Evolutionary conservation across 2,113 vertebrate genomes (phyloP).

Genomic region (Mobula birostris): DNA sequence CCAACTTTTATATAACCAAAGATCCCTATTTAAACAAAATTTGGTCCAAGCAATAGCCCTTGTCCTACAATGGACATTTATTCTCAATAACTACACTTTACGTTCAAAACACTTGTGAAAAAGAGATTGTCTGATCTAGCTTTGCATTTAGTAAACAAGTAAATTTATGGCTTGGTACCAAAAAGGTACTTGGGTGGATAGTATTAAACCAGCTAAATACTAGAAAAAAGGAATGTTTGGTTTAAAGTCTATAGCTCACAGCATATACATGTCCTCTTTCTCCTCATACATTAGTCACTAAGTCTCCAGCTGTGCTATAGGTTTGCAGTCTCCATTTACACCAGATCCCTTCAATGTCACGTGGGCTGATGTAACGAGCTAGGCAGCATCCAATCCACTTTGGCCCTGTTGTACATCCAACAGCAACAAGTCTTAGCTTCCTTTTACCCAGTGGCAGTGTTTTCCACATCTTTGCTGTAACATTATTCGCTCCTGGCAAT

Average conservation of each 20-base stretch:
- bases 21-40: neutral
- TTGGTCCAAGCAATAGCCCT: conserved; percentile 35
- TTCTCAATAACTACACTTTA: neutral
- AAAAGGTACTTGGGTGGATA: conserved; percentile 36
- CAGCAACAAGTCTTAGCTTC: conserved; percentile 34
- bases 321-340: conserved; percentile 7
- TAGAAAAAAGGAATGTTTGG: conserved; percentile 31
- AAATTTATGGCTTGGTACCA: conserved; percentile 37
- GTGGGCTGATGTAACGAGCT: conserved; percentile 2
- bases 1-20: neutral
- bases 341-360: conserved; percentile 4
- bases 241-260: conserved; percentile 36
- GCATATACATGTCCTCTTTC: conserved; percentile 33
- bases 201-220: conserved; percentile 37
- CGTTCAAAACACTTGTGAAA: conserved; percentile 21
- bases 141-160: conserved; percentile 35
- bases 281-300: conserved; percentile 19
- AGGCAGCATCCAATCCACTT: conserved; percentile 11
- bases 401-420: conserved; percentile 15
- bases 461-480: conserved; percentile 13
- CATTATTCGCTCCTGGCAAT: conserved; percentile 16
- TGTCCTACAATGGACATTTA: conserved; percentile 25
- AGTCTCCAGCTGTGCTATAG: conserved; percentile 27
- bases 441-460: conserved; percentile 9
- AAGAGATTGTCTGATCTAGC: conserved; percentile 36